Conservation (phyloP, 2,888 invertebrate species). For the Nymphalis polychloros region DNA sequence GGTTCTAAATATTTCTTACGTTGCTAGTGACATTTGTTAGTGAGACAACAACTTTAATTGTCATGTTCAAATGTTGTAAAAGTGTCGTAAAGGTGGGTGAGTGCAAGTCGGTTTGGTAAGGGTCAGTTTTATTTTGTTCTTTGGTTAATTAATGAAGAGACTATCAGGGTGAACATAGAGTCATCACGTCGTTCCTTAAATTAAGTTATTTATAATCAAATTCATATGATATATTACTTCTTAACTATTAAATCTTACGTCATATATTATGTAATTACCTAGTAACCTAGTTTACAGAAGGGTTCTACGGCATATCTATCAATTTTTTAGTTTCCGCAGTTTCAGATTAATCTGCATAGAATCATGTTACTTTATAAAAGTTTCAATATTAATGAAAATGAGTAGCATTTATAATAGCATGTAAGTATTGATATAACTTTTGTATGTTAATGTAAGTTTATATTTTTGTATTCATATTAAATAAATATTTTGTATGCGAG, state of each 20-base stretch:
- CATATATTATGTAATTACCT: not conserved
- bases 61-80: slow-evolving; percentile 25
- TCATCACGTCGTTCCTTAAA: not conserved
- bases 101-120: slow-evolving; percentile 19
- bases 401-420: too few relatives aligned
- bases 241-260: not conserved
- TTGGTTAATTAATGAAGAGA: slow-evolving; percentile 27
- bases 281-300: too few relatives aligned
- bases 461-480: too few relatives aligned
- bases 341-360: too few relatives aligned
- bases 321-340: too few relatives aligned
- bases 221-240: not conserved
- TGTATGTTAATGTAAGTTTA: too few relatives aligned
- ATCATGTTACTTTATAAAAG: too few relatives aligned
- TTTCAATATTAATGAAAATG: too few relatives aligned
- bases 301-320: too few relatives aligned
- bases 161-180: slow-evolving; percentile 19
- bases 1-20: too few relatives aligned
- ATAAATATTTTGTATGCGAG: too few relatives aligned
- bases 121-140: slow-evolving; percentile 23
- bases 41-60: slow-evolving; percentile 20
- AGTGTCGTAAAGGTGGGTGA: slow-evolving; percentile 21
- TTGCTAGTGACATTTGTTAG: not conserved
- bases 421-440: too few relatives aligned
- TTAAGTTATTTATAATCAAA: not conserved